phyloP scores from a whole-genome alignment of 2,113 vertebrate species.

The Misgurnus anguillicaudatus region DNA sequence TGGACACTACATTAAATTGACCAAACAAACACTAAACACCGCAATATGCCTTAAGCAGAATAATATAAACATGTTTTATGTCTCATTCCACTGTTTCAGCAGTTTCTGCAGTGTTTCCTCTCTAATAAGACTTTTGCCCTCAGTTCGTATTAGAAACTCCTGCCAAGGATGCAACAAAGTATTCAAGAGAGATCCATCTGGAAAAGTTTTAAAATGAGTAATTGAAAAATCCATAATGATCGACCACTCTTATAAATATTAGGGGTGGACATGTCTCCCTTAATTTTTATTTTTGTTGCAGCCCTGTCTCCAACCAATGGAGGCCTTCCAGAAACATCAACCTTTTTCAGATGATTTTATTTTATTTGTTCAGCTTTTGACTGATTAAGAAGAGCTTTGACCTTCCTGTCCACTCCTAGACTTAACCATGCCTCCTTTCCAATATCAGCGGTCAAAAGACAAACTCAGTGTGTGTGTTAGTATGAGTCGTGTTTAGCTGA shows the following conservation, averaged over 20 bases:
- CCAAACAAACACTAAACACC: background rate
- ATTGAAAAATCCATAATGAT: background rate
- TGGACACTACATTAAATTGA: too few relatives aligned
- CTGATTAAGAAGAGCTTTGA: constrained; percentile 72
- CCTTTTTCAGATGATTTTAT: constrained; percentile 56
- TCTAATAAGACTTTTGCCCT: background rate
- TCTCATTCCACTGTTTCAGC: constrained; percentile 28
- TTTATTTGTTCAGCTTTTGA: constrained; percentile 64
- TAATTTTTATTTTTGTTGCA: background rate
- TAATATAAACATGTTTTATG: constrained; percentile 25
- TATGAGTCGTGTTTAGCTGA: constrained; percentile 56
- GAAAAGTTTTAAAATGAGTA: background rate
- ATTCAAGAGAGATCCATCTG: background rate
- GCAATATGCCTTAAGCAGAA: background rate
- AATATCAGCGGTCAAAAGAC: constrained; percentile 63
- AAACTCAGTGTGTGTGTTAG: background rate
- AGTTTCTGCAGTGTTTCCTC: constrained; percentile 9
- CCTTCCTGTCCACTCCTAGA: constrained; percentile 73
- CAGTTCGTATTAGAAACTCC: background rate
- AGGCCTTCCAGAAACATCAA: constrained; percentile 37
- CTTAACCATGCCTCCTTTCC: constrained; percentile 71
- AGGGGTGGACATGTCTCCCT: background rate
- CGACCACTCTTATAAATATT: background rate
- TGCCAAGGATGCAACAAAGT: background rate
- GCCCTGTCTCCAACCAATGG: background rate